A percentile compares a stretch with the other conserved stretches of the same genome.
phyloP scores from a whole-genome alignment of 2,113 vertebrate species.

The Petroica traversi region DNA sequence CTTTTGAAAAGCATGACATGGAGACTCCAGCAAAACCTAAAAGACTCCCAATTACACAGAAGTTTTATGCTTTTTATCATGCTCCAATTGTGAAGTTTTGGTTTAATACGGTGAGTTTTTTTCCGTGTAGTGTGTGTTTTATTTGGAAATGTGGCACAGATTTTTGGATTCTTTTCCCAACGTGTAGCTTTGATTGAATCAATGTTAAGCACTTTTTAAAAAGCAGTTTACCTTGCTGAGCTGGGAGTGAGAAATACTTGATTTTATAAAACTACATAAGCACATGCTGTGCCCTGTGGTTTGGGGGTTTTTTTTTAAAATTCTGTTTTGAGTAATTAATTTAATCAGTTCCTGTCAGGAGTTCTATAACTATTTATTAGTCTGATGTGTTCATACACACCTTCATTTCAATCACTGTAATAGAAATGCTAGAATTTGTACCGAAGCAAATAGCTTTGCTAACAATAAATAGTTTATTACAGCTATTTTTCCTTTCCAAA shows the following conservation, averaged over 20 bases:
- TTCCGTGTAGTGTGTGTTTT: neutral
- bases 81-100: conserved; percentile 99
- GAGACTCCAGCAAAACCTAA: conserved; percentile 88
- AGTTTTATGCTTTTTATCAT: conserved; percentile 97
- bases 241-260: neutral
- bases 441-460: neutral
- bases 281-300: neutral
- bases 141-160: neutral
- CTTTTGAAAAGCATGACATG: conserved; percentile 84
- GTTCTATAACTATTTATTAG: neutral
- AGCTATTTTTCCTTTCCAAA: neutral
- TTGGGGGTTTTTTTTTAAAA: neutral
- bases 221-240: neutral
- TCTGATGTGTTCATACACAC: neutral
- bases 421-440: neutral
- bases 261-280: neutral
- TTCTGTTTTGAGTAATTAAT: neutral
- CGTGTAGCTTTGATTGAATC: neutral
- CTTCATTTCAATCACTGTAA: neutral
- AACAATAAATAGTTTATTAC: neutral
- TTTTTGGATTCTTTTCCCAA: neutral
- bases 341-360: neutral
- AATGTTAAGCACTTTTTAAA: neutral
- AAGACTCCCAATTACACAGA: conserved; percentile 91
- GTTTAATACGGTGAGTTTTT: conserved; percentile 91